Evolutionary conservation across 2,113 vertebrate species (phyloP).

Genomic region (Tychaedon coryphoeus): DNA sequence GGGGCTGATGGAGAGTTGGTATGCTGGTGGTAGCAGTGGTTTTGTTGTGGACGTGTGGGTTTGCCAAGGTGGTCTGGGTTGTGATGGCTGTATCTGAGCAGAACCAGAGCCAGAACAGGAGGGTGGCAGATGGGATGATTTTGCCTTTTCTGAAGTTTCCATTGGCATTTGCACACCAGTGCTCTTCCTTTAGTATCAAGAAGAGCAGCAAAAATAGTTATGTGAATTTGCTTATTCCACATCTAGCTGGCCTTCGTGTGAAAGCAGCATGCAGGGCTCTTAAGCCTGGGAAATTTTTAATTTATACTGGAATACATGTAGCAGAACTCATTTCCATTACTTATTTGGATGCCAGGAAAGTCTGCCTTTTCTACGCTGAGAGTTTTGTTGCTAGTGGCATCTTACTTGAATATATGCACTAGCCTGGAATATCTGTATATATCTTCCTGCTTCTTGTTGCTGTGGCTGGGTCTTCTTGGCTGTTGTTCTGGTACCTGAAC

Average conservation of each 20-base stretch:
- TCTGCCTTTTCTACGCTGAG: not conserved
- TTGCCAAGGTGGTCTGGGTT: not conserved
- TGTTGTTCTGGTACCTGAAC: not conserved
- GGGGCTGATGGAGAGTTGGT: fast-evolving
- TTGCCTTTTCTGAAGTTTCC: not conserved
- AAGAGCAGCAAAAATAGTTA: not conserved
- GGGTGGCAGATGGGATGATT: not conserved
- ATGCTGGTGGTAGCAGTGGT: not conserved
- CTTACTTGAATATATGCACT: not conserved
- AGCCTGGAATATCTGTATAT: not conserved
- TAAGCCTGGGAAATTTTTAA: not conserved
- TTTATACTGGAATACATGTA: not conserved
- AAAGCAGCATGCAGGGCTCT: not conserved
- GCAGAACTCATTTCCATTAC: not conserved
- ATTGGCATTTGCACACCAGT: not conserved
- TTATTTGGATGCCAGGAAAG: not conserved
- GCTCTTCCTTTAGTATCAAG: not conserved
- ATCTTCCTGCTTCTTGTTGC: not conserved
- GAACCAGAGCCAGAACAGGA: not conserved
- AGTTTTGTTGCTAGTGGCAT: not conserved
- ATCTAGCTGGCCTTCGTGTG: not conserved
- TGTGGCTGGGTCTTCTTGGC: not conserved
- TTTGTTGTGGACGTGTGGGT: not conserved
- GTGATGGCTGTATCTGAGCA: not conserved
- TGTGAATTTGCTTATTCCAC: not conserved